Evolutionary conservation across 1,140 invertebrate genomes (phyloP), one percentile per base, ranked within the genome.

Genomic region (Trichonephila clavata): DNA sequence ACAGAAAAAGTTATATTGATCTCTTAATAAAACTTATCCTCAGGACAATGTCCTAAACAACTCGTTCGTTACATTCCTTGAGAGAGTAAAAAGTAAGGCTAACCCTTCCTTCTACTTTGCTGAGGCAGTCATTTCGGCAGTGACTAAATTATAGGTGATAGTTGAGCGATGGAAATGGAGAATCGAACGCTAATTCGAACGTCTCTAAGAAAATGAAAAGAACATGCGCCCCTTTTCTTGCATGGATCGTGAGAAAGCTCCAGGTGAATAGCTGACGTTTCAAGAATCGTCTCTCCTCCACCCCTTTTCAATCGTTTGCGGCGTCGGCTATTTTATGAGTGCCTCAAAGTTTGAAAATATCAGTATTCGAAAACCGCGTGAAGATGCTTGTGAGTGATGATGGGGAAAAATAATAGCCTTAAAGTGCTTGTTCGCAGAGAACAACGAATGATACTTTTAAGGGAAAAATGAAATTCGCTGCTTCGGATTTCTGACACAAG

Each of bases 261-360:
- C 71, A 77, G 71, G 71, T 77, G 71, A 77, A 18, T 24, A 77
- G 71, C 71, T 77, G 71, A 77, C 71, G 71, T 77, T 77, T 77
- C 71, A 77, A 32, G 27, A 77, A 77, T 77, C 24, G 71, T 77
- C 24, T 27, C 3, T 20, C 14, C 6, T 13, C 14, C 71, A 27
- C 24, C 71, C 27, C 71, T 32, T 77, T 77, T 77, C 71, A 77
- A 77, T 39, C 71, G 71, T 68, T 27, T 77, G 71, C 71, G 24
- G 14, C 71, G 71, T 77, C 71, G 71, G 71, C 71, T 77, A 16
- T 77, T 77, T 77, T 77, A 77, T 77, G 71, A 77, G 71, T 32
- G 71, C 27, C 71, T 39, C 71, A 27, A 77, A 32, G 71, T 77
- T 77, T 77, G 71, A 24, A 77, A 77, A 77, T 77, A 77, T 77